Evolutionary conservation across 2,888 invertebrate species (phyloP).

Genomic region (Drosophila barbarae): DNA sequence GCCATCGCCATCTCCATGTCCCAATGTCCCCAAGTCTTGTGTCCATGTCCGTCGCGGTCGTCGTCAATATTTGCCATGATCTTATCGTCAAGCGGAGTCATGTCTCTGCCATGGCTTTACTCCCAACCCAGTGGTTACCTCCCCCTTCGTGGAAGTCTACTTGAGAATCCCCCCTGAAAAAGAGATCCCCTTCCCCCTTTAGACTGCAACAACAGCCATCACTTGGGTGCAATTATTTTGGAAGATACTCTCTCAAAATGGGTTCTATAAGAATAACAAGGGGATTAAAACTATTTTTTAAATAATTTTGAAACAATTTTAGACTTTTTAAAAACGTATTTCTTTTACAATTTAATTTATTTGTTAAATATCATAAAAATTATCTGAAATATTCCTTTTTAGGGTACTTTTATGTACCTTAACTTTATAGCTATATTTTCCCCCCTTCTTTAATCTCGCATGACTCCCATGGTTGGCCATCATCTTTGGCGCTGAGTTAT

Average conservation of each 20-base stretch:
- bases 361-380: no score
- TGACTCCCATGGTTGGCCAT: slow-evolving; percentile 46
- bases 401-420: not conserved
- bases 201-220: slow-evolving; percentile 32
- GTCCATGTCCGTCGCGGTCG: slow-evolving; percentile 42
- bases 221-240: slow-evolving; percentile 72
- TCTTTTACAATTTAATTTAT: not conserved
- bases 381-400: not conserved
- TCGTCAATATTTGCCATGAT: slow-evolving; percentile 71
- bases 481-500: slow-evolving; percentile 60
- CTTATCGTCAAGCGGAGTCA: slow-evolving; percentile 71
- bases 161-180: not conserved
- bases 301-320: no score
- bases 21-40: slow-evolving; percentile 14
- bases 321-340: no score
- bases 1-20: slow-evolving; percentile 36
- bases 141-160: slow-evolving; percentile 6
- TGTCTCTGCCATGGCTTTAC: slow-evolving; percentile 67
- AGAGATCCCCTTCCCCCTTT: not conserved
- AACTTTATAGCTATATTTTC: not conserved
- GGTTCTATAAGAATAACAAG: not conserved
- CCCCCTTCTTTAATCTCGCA: not conserved
- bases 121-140: slow-evolving; percentile 9
- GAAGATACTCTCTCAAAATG: slow-evolving; percentile 54
- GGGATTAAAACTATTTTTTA: not conserved